These are phyloP conservation scores for Anisognathus igniventris DNA, from an alignment of 2,797 vertebrate species.

Conservation along the genomic window DNA sequence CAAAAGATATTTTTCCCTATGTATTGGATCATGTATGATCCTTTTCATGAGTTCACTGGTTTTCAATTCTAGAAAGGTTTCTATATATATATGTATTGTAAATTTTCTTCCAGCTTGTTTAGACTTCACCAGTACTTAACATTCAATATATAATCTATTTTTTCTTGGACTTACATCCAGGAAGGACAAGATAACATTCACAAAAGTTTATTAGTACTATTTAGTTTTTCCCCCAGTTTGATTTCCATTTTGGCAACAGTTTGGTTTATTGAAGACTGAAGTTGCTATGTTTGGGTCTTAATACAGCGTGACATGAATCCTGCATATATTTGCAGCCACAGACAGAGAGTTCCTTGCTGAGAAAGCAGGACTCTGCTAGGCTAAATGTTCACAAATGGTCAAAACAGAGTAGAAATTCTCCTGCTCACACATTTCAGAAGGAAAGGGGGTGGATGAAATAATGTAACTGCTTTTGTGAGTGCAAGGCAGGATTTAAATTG, in stretches of 20 bases:
- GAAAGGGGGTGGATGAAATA: background rate
- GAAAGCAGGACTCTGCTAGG: background rate
- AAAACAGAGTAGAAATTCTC: background rate
- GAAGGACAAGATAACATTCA: background rate
- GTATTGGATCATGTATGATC: background rate
- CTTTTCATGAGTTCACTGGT: background rate
- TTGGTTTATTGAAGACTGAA: background rate
- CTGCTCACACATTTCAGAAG: background rate
- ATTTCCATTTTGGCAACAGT: background rate
- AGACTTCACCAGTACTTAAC: background rate
- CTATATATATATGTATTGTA: background rate
- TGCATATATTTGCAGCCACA: background rate
- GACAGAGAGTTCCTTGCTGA: background rate
- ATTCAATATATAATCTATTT: background rate
- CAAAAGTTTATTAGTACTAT: background rate
- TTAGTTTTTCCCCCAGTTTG: fast-evolving
- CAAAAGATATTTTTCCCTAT: background rate
- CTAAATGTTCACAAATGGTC: background rate
- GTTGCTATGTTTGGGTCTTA: background rate
- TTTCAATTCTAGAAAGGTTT: background rate
- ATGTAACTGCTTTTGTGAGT: background rate
- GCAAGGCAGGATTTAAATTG: background rate
- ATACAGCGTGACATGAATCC: background rate
- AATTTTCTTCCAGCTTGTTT: background rate
- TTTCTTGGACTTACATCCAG: background rate